Base-by-base conservation (phyloP, 2,888 invertebrate species). In the Dryobota labecula region DNA sequence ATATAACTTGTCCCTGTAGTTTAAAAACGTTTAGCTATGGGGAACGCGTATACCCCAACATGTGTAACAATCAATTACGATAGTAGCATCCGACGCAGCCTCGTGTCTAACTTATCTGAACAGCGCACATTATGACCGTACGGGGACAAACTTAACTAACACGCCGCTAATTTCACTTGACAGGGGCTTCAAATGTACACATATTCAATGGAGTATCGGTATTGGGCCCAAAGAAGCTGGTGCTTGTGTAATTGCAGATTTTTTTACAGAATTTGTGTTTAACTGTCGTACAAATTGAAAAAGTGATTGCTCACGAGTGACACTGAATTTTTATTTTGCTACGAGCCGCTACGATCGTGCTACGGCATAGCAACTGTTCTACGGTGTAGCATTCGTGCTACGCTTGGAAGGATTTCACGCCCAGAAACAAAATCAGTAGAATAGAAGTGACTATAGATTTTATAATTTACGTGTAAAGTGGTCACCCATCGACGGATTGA, bases 51-150 rank as follows among this genome's bases (percentile, higher is more conserved):
- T 18, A 36, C 47, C 47, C 27, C 45, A 13, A 54, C 41, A 73
- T 41, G n/a, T 54, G 70, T 60, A 47, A 27, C 43, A 58, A 69
- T 47, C 76, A 73, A 41, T 76, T 33, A 65, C 49, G 27, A 20
- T 30, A 45, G 47, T 47, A 58, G 13, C 24, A 58, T 38, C 65
- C 36, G 56, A 15, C 36, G 7, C 43, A 20, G 53, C 18, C 54
- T 27, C 70, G 54, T 30, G 49, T 66, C 53, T 36, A 49, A 77
- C 70, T 70, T 77, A 56, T 61, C 54, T 20, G 53, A 43, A 49
- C 49, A 33, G 15, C 5, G 36, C 33, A 70, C 47, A 60, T 70
- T 49, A 49, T 43, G 47, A 43, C 47, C 77, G 54, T 49, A n/a
- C 7, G 70, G 27, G 41, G 58, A 47, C 47, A 18, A 51, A 54